These are phyloP conservation scores for Phalera bucephala DNA, from an alignment of 2,888 invertebrate genomes.

Conservation along the genomic window DNA sequence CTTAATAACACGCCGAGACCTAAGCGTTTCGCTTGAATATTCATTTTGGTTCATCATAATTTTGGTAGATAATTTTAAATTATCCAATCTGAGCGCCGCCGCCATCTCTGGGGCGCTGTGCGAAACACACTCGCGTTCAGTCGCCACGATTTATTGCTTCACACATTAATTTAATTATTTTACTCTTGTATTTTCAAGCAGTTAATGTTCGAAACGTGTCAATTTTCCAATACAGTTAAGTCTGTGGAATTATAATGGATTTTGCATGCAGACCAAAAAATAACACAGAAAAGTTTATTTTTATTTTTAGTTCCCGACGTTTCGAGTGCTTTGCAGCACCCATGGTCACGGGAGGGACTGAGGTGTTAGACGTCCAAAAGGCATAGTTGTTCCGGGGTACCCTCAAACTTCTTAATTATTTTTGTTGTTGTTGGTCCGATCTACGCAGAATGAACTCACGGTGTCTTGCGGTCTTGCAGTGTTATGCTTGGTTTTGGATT, in stretches of 20 bases:
- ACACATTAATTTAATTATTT: conserved; percentile 59
- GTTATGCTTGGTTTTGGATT: no score
- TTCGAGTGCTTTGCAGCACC: no score
- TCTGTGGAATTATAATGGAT: not conserved
- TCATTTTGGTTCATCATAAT: conserved; percentile 78
- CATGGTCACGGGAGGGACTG: no score
- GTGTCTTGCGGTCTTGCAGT: no score
- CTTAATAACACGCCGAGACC: conserved; percentile 73
- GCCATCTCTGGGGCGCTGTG: conserved; percentile 31
- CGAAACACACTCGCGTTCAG: conserved; percentile 41
- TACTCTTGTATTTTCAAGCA: conserved; percentile 21
- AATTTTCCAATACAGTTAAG: conserved; percentile 13
- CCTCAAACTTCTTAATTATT: no score
- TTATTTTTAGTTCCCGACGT: no score
- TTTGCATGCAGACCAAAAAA: not conserved
- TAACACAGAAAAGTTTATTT: conserved; percentile 14
- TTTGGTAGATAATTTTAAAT: conserved; percentile 78
- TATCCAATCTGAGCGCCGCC: conserved; percentile 61
- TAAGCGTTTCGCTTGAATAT: conserved; percentile 80
- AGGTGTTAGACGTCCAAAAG: no score
- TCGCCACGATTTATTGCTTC: conserved; percentile 63
- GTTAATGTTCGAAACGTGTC: conserved; percentile 11
- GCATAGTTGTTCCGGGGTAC: no score
- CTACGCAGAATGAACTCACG: no score
- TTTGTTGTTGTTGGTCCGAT: no score